Percentiles rank a stretch among this genome's conserved stretches.
phyloP scores from a whole-genome alignment of 2,888 invertebrate species.

The Crematogaster levior region DNA sequence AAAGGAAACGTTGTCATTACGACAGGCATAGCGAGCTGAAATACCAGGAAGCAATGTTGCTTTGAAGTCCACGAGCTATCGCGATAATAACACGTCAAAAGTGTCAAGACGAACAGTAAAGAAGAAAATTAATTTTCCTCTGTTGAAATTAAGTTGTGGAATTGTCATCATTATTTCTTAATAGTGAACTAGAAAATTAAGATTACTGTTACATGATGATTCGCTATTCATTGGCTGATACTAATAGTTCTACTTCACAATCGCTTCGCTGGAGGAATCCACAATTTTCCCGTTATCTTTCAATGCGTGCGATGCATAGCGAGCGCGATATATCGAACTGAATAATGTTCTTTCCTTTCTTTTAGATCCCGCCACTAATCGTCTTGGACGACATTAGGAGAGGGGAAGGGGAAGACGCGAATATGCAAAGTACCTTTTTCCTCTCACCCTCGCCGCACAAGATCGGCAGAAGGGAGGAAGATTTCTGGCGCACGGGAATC shows the following conservation, averaged over 20 bases:
- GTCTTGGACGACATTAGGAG: constrained; percentile 70
- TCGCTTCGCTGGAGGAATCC: background rate
- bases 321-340: constrained; percentile 18
- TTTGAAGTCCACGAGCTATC: constrained; percentile 43
- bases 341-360: constrained; percentile 32
- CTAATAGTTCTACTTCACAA: background rate
- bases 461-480: constrained; percentile 24
- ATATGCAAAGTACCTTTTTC: constrained; percentile 84
- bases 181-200: constrained; percentile 1
- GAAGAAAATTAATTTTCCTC: background rate
- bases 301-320: background rate
- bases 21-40: constrained; percentile 57
- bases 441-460: constrained; percentile 58
- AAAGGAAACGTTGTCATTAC: constrained; percentile 44
- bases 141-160: background rate
- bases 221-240: background rate
- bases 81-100: constrained; percentile 11
- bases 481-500: constrained; percentile 74
- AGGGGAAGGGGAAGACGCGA: constrained; percentile 76
- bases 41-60: constrained; percentile 75
- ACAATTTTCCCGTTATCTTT: constrained; percentile 10
- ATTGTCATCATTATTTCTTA: constrained; percentile 10
- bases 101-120: constrained; percentile 17
- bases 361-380: constrained; percentile 58
- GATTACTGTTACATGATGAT: background rate